phyloP scores from a whole-genome alignment of 1,140 invertebrate genomes.

The Diabrotica undecimpunctata region DNA sequence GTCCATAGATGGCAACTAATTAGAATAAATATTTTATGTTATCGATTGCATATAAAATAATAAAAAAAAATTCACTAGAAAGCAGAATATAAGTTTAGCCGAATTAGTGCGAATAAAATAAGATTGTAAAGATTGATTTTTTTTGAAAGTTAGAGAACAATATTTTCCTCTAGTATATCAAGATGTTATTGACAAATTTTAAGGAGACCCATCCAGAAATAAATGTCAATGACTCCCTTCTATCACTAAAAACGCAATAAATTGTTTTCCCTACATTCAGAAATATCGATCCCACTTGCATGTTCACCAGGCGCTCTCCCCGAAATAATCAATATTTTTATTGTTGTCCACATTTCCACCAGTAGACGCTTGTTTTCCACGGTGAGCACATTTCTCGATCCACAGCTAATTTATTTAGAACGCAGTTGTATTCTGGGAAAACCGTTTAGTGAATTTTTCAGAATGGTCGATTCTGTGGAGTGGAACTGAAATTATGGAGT shows the following conservation, averaged over 20 bases:
- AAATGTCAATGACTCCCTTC: slow-evolving; percentile 17
- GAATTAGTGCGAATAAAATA: too few species aligned
- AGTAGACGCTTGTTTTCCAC: slow-evolving; percentile 12
- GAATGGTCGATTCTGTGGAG: not conserved
- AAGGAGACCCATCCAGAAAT: slow-evolving; percentile 26
- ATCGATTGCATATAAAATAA: too few species aligned
- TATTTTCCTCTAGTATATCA: too few species aligned
- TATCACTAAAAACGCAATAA: not conserved
- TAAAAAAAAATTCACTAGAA: too few species aligned
- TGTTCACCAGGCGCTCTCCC: slow-evolving; percentile 24
- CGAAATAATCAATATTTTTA: slow-evolving; percentile 36
- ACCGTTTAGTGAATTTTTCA: not conserved
- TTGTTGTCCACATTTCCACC: slow-evolving; percentile 9
- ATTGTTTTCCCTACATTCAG: slow-evolving; percentile 10
- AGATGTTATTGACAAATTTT: too few species aligned
- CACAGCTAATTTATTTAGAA: slow-evolving; percentile 6
- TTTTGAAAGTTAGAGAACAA: too few species aligned
- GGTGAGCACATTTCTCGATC: slow-evolving; percentile 4
- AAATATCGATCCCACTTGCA: slow-evolving; percentile 9
- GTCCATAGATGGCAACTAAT: too few species aligned
- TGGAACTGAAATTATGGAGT: slow-evolving; percentile 11
- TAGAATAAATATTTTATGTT: too few species aligned
- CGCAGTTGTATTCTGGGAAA: not conserved
- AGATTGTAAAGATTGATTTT: too few species aligned
- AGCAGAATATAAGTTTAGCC: too few species aligned